Evolutionary conservation across 1,140 invertebrate genomes (phyloP), one percentile per base, ranked within the genome.

Genomic region (Gonioctena quinquepunctata): DNA sequence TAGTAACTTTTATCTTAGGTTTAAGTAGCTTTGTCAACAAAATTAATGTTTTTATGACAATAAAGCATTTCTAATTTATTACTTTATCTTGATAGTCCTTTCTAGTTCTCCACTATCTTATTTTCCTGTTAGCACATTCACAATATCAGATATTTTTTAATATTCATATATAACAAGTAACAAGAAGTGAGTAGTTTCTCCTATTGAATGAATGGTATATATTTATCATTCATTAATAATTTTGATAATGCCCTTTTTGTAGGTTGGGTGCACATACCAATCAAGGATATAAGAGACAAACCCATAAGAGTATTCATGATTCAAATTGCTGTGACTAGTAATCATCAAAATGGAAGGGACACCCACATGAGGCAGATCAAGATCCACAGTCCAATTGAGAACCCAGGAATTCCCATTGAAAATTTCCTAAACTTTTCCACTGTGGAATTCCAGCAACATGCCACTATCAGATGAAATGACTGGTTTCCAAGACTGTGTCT

Each of bases 321-420:
- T 48, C 96, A 99, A 85, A 94, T 97, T 78, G 95, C 96, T n/a
- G 93, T 97, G 0, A 89, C 99, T 11, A 96, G 95, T 68, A 99
- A 99, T 85, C 97, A 99, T 85, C 98, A 99, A 83, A 99, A 99
- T 87, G 98, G 98, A 13, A 84, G 98, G 64, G 98, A 99, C 79
- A 99, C 97, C 6, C 98, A 99, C 82, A 94, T 99, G 87, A 88
- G 98, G 56, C 96, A 98, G 84, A 98, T 99, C 54, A 96, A 97
- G 84, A 92, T 99, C 56, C 94, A 98, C 82, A 96, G 96, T 48
- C 96, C 96, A 0, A 91, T 94, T 7, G 91, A 96, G 81, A 89
- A 91, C 69, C 89, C 90, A 62, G 89, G 90, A 68, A 88, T 93
- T 74, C 88, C 90, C 7, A 84, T 92, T 22, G 90, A 92, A 75